phyloP scores from a whole-genome alignment of 2,113 vertebrate species.

The Fregata magnificens region DNA sequence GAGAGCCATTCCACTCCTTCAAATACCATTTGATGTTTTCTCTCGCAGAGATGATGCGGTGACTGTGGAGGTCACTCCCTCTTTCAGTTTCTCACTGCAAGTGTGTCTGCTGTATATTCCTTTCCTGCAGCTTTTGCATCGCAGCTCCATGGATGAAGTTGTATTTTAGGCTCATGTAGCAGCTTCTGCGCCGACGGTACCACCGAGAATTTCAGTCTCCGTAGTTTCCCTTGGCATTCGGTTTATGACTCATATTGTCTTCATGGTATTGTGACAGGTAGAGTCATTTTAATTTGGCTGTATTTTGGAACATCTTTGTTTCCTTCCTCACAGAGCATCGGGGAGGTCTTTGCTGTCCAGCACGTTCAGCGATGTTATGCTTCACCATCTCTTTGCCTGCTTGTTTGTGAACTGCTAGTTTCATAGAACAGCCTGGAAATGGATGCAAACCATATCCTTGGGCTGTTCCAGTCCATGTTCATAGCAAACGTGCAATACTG shows the following conservation, averaged over 20 bases:
- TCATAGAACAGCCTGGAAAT: not conserved
- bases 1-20: not conserved
- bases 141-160: not conserved
- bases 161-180: not conserved
- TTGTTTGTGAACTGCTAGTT: not conserved
- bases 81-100: not conserved
- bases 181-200: not conserved
- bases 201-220: not conserved
- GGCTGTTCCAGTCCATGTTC: not conserved
- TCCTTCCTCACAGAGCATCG: not conserved
- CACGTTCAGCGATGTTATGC: accelerated
- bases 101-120: not conserved
- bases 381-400: not conserved
- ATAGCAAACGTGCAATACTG: not conserved
- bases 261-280: not conserved
- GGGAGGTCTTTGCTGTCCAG: not conserved
- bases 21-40: not conserved
- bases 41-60: not conserved
- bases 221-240: not conserved
- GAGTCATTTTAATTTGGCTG: not conserved
- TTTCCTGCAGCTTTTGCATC: not conserved
- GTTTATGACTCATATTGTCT: not conserved
- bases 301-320: not conserved
- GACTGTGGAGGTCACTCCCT: not conserved
- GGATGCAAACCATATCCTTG: not conserved